Conservation (phyloP, 2,113 vertebrate genomes). For the Thunnus thynnus region DNA sequence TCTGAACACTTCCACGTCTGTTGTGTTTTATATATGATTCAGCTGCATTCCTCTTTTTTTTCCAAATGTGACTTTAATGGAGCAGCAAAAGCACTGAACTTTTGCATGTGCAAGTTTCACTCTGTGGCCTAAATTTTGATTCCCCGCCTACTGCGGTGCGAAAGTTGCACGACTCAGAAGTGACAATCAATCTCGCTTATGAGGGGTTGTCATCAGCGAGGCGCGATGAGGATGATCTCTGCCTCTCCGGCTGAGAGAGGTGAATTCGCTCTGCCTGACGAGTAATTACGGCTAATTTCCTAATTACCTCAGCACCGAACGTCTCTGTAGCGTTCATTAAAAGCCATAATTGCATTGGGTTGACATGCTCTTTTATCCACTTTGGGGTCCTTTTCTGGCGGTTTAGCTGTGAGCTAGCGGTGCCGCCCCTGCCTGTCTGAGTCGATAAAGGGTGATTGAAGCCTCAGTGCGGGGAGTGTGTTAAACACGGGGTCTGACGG, state of each 20-base stretch:
- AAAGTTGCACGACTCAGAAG: slow-evolving; percentile 65
- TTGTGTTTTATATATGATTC: slow-evolving; percentile 17
- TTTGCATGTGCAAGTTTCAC: slow-evolving; percentile 45
- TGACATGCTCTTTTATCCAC: slow-evolving; percentile 81
- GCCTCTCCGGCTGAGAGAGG: slow-evolving; percentile 66
- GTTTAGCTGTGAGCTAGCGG: slow-evolving; percentile 58
- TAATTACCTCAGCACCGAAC: slow-evolving; percentile 77
- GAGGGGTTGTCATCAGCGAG: slow-evolving; percentile 69
- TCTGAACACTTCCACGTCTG: slow-evolving; percentile 23
- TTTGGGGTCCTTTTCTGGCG: slow-evolving; percentile 70
- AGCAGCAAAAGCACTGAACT: background rate
- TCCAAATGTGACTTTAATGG: slow-evolving; percentile 40
- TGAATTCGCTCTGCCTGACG: slow-evolving; percentile 73
- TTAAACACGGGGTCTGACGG: slow-evolving; percentile 61
- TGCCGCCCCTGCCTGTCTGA: slow-evolving; percentile 72
- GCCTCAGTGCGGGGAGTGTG: slow-evolving; percentile 45
- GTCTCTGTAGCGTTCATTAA: slow-evolving; percentile 82
- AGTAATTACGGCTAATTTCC: slow-evolving; percentile 83
- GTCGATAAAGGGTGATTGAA: slow-evolving; percentile 82
- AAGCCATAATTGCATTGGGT: slow-evolving; percentile 83
- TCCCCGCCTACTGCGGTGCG: slow-evolving; percentile 16
- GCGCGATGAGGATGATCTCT: slow-evolving; percentile 65
- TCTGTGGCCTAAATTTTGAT: slow-evolving; percentile 50
- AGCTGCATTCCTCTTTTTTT: background rate
- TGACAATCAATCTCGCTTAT: slow-evolving; percentile 82